These are phyloP conservation scores for Atrichornis clamosus DNA, from an alignment of 2,113 vertebrate genomes.

Conservation along the genomic window DNA sequence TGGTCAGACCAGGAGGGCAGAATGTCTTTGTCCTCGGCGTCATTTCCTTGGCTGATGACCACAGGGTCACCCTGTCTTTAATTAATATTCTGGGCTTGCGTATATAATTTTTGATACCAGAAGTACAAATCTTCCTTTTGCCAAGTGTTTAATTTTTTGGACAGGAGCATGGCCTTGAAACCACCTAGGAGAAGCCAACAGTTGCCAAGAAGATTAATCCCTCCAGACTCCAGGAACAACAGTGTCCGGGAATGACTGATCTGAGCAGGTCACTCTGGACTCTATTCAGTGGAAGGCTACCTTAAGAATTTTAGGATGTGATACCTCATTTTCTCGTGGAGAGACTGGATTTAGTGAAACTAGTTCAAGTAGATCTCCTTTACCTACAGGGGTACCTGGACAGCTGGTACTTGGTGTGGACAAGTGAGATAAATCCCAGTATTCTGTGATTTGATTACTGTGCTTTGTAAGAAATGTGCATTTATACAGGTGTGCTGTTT, in stretches of 20 bases:
- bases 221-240: not conserved
- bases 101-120: not conserved
- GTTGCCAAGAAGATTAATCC: not conserved
- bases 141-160: not conserved
- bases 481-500: not conserved
- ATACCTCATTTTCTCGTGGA: not conserved
- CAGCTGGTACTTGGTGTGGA: not conserved
- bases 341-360: not conserved
- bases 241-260: not conserved
- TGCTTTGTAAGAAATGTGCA: not conserved
- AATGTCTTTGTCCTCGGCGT: not conserved
- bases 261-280: not conserved
- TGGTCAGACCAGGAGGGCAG: not conserved
- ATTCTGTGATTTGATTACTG: fast-evolving
- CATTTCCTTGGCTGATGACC: not conserved
- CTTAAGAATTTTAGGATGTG: not conserved
- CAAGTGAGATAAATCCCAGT: not conserved
- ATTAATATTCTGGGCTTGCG: not conserved
- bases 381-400: not conserved
- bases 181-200: not conserved
- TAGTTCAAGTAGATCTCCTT: not conserved
- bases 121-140: not conserved
- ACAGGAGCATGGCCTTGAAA: not conserved
- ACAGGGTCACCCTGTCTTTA: not conserved
- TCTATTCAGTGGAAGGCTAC: not conserved